Conservation (phyloP, 1,140 invertebrate genomes). For the Formica selysi region DNA sequence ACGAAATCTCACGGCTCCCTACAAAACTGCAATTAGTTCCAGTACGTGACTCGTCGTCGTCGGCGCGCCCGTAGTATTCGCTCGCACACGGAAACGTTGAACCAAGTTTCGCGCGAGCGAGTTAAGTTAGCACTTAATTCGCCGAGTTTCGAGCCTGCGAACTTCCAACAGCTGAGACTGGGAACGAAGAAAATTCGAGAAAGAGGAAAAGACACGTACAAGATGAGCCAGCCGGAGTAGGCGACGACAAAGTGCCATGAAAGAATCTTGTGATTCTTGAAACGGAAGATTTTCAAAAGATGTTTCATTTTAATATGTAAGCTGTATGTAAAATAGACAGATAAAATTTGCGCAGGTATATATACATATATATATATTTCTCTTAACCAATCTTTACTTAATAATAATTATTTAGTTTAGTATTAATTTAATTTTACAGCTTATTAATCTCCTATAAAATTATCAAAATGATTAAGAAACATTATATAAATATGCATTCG, state of each 20-base stretch:
- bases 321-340: neutral
- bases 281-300: slow-evolving; percentile 34
- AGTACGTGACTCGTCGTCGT: slow-evolving; percentile 73
- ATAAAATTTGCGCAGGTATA: neutral
- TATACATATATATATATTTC: neutral
- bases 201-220: slow-evolving; percentile 54
- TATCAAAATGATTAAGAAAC: neutral
- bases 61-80: slow-evolving; percentile 56
- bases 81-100: slow-evolving; percentile 62
- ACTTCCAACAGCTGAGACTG: slow-evolving; percentile 63
- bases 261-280: slow-evolving; percentile 59
- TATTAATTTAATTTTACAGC: too few relatives aligned
- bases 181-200: slow-evolving; percentile 54
- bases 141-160: slow-evolving; percentile 69
- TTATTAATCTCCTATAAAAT: neutral
- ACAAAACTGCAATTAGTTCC: slow-evolving; percentile 77
- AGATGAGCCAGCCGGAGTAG: slow-evolving; percentile 51
- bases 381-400: too few relatives aligned
- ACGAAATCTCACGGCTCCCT: slow-evolving; percentile 50
- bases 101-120: slow-evolving; percentile 61
- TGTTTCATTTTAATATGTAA: slow-evolving; percentile 26
- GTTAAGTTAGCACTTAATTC: slow-evolving; percentile 75
- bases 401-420: too few relatives aligned
- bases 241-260: slow-evolving; percentile 45
- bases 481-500: neutral